phyloP scores from a whole-genome alignment of 92 coral and sea anemone genomes.

The Nematostella vectensis region DNA sequence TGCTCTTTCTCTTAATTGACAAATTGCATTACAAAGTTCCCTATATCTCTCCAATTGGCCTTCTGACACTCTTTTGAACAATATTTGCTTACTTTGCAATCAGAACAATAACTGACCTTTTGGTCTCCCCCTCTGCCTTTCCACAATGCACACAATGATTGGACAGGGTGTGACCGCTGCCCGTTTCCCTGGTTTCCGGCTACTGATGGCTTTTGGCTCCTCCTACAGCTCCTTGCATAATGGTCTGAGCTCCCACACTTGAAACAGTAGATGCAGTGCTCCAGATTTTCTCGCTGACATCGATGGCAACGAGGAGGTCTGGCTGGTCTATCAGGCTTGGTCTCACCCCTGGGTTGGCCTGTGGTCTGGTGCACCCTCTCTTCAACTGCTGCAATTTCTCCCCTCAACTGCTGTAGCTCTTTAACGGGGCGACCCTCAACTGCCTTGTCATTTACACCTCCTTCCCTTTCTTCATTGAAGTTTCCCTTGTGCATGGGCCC shows the following conservation, averaged over 20 bases:
- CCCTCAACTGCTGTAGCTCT: constrained; percentile 9
- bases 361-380: constrained; percentile 3
- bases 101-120: constrained; percentile 4
- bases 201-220: neutral
- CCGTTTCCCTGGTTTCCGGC: constrained; percentile 7
- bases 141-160: constrained; percentile 23
- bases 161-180: constrained; percentile 18
- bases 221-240: constrained; percentile 16
- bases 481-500: too few relatives aligned
- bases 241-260: constrained; percentile 27
- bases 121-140: constrained; percentile 4
- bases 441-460: too few relatives aligned
- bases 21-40: neutral
- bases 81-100: constrained; percentile 20
- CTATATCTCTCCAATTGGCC: neutral
- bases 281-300: constrained; percentile 17
- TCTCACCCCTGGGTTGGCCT: neutral
- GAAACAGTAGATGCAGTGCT: constrained; percentile 36
- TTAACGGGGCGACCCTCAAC: too few relatives aligned
- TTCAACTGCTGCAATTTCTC: constrained; percentile 16
- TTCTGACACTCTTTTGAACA: constrained; percentile 24
- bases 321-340: neutral
- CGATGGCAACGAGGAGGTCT: constrained; percentile 8
- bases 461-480: too few relatives aligned
- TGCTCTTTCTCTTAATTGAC: neutral